A percentile compares a stretch with the other conserved stretches of the same genome.
These are phyloP conservation scores for Acanthopleura granulata DNA, from an alignment of 2,888 invertebrate genomes.

Conservation along the genomic window DNA sequence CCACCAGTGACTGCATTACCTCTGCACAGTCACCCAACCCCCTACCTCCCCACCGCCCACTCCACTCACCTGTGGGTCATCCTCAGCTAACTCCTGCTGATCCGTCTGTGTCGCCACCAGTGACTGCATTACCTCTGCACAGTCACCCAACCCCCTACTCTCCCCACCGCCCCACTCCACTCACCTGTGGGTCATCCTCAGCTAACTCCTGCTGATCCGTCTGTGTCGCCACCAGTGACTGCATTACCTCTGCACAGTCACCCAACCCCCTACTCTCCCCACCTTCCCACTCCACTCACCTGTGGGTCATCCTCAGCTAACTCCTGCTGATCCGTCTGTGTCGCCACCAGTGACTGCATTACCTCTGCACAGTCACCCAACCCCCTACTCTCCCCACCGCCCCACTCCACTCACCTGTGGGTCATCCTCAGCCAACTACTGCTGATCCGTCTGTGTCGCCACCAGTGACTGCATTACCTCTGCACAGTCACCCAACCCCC, in stretches of 20 bases:
- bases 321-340: constrained; percentile 84
- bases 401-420: constrained; percentile 81
- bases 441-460: constrained; percentile 86
- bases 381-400: too few species aligned
- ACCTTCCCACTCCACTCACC: too few species aligned
- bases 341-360: constrained; percentile 93
- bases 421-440: constrained; percentile 88
- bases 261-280: too few species aligned
- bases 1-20: constrained; percentile 94
- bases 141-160: too few species aligned
- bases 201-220: constrained; percentile 83
- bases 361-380: constrained; percentile 97
- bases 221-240: constrained; percentile 90
- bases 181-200: constrained; percentile 91
- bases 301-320: constrained; percentile 96
- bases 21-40: too few species aligned
- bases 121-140: constrained; percentile 97
- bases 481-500: too few species aligned
- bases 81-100: constrained; percentile 84
- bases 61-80: constrained; percentile 85
- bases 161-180: too few species aligned
- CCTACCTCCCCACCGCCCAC: too few species aligned
- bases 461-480: too few species aligned
- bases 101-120: constrained; percentile 90
- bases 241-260: constrained; percentile 98